Percentiles rank a stretch among this genome's conserved stretches.
These are phyloP conservation scores for Caenorhabditis sp. DNA, from an alignment of 2,888 invertebrate genomes.

Conservation along the genomic window DNA sequence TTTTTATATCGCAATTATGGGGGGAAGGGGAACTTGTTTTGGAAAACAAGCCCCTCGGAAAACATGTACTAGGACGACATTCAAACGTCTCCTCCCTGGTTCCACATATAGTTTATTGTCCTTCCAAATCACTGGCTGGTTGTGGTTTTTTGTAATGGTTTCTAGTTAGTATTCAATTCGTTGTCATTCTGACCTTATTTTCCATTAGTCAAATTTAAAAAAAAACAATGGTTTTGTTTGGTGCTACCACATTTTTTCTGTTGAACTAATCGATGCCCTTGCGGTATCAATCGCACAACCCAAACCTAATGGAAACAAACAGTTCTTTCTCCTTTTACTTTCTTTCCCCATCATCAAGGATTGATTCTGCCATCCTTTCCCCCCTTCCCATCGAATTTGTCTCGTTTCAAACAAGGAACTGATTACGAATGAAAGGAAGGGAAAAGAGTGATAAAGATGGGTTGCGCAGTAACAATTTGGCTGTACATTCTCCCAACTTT, in stretches of 20 bases:
- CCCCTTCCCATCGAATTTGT: background rate
- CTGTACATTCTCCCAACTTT: conserved; percentile 25
- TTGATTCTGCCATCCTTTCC: background rate
- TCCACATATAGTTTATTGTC: conserved; percentile 53
- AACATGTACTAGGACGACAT: conserved; percentile 1
- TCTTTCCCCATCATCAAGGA: no score
- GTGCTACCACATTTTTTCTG: conserved; percentile 4
- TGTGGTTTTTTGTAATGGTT: conserved; percentile 50
- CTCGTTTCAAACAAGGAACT: conserved; percentile 56
- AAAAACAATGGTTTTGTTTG: no score
- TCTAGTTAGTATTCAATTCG: conserved; percentile 52
- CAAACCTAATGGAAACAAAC: no score
- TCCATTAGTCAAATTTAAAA: no score
- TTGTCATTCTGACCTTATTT: conserved; percentile 34
- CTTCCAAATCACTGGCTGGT: no score
- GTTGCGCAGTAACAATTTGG: conserved; percentile 44
- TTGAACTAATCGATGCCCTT: background rate
- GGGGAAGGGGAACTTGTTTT: conserved; percentile 28
- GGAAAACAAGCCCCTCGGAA: conserved; percentile 25
- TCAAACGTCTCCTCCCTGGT: conserved; percentile 31
- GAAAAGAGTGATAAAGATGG: no score
- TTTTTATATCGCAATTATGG: conserved; percentile 41
- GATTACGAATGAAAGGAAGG: no score
- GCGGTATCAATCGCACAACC: no score
- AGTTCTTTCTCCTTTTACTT: no score